Conservation (phyloP, 2,888 invertebrate species). For the Mallateleia sp. region DNA sequence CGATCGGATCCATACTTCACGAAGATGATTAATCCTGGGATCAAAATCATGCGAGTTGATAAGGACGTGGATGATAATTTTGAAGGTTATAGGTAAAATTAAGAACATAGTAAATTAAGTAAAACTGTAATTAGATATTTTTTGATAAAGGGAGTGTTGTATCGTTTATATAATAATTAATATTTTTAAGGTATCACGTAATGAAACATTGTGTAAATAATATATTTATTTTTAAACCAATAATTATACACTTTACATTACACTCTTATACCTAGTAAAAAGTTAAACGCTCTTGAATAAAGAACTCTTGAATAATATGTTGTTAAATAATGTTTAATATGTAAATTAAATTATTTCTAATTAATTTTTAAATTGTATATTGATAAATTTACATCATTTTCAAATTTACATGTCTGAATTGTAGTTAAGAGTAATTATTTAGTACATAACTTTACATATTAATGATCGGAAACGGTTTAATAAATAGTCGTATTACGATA, state of each 20-base stretch:
- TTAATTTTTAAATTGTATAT: too few relatives aligned
- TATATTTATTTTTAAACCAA: conserved; percentile 3
- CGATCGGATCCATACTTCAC: conserved; percentile 84
- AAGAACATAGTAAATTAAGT: conserved; percentile 32
- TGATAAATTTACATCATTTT: too few relatives aligned
- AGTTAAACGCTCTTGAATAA: background rate
- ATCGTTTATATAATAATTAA: conserved; percentile 64
- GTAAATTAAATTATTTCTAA: too few relatives aligned
- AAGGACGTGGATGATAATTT: conserved; percentile 85
- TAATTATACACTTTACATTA: conserved; percentile 18
- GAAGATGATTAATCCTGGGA: conserved; percentile 87
- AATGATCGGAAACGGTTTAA: too few relatives aligned
- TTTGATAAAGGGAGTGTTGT: conserved; percentile 71
- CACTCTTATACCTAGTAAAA: background rate
- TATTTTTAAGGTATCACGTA: conserved; percentile 50
- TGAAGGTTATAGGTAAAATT: conserved; percentile 85
- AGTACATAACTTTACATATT: too few relatives aligned
- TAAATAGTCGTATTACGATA: too few relatives aligned
- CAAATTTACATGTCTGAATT: too few relatives aligned
- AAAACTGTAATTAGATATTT: conserved; percentile 27
- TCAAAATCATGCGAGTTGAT: conserved; percentile 88
- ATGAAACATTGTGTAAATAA: conserved; percentile 65
- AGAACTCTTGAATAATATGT: background rate
- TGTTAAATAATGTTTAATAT: background rate
- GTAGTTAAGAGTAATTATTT: too few relatives aligned